Evolutionary conservation across 2,888 invertebrate species (phyloP).

Genomic region (Perizoma affinitatum): DNA sequence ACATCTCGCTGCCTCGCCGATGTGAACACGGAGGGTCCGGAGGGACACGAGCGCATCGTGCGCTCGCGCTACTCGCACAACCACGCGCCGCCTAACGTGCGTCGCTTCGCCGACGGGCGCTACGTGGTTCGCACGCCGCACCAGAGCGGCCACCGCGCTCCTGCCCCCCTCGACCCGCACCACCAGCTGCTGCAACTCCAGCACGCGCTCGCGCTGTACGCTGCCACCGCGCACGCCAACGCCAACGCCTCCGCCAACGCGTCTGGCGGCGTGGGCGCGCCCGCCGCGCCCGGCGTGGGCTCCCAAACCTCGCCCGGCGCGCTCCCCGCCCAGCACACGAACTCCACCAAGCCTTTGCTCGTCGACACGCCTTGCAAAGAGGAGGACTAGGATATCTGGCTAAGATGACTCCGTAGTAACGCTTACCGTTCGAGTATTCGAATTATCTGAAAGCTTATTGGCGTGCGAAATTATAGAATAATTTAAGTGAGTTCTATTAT

Average conservation of each 20-base stretch:
- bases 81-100: conserved; percentile 79
- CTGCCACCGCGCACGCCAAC: conserved; percentile 75
- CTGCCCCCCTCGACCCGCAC: conserved; percentile 76
- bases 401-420: conserved; percentile 46
- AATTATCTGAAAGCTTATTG: conserved; percentile 72
- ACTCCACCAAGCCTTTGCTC: conserved; percentile 69
- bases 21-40: conserved; percentile 80
- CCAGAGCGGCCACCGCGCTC: conserved; percentile 78
- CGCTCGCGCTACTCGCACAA: conserved; percentile 79
- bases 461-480: conserved; percentile 69
- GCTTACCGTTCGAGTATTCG: conserved; percentile 57
- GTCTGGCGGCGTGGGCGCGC: conserved; percentile 15
- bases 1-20: conserved; percentile 79
- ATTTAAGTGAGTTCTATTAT: conserved; percentile 54
- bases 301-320: conserved; percentile 53
- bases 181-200: conserved; percentile 79
- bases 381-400: conserved; percentile 62
- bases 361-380: conserved; percentile 77
- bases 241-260: conserved; percentile 59
- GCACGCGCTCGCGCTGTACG: conserved; percentile 77
- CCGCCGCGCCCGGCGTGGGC: conserved; percentile 55
- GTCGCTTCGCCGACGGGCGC: conserved; percentile 78
- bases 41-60: conserved; percentile 79
- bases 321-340: conserved; percentile 62
- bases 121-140: conserved; percentile 80